Conservation (phyloP, 2,888 invertebrate species). For the Stenolophus ochropezus region DNA sequence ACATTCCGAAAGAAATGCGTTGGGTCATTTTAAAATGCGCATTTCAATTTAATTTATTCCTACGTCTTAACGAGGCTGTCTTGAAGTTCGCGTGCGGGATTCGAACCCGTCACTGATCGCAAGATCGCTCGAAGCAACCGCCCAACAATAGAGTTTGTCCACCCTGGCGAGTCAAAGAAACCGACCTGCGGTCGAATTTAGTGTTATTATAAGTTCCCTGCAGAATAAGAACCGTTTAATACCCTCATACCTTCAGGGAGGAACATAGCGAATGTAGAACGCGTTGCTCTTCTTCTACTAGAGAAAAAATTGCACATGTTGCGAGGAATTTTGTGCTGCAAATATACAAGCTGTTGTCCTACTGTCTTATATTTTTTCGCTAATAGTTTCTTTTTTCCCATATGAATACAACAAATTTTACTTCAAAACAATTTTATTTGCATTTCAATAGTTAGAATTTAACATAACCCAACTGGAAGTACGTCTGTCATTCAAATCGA, state of each 20-base stretch:
- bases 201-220: slow-evolving; percentile 30
- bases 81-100: slow-evolving; percentile 4
- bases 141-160: slow-evolving; percentile 31
- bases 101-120: slow-evolving; percentile 9
- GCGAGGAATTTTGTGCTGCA: too few species aligned
- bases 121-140: neutral
- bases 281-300: too few species aligned
- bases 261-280: too few species aligned
- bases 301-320: too few species aligned
- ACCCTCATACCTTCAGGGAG: neutral
- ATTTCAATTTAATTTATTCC: slow-evolving; percentile 44
- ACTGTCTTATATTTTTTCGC: too few species aligned
- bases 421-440: too few species aligned
- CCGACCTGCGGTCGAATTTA: slow-evolving; percentile 27
- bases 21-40: slow-evolving; percentile 39
- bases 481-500: too few species aligned
- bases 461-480: too few species aligned
- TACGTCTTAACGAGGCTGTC: slow-evolving; percentile 22
- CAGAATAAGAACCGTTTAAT: neutral
- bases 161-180: neutral
- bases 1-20: slow-evolving; percentile 26
- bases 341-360: too few species aligned
- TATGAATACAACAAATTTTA: too few species aligned
- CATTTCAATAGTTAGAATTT: too few species aligned
- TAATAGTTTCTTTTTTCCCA: too few species aligned